phyloP scores from a whole-genome alignment of 2,888 invertebrate species.

The Agelastica alni region DNA sequence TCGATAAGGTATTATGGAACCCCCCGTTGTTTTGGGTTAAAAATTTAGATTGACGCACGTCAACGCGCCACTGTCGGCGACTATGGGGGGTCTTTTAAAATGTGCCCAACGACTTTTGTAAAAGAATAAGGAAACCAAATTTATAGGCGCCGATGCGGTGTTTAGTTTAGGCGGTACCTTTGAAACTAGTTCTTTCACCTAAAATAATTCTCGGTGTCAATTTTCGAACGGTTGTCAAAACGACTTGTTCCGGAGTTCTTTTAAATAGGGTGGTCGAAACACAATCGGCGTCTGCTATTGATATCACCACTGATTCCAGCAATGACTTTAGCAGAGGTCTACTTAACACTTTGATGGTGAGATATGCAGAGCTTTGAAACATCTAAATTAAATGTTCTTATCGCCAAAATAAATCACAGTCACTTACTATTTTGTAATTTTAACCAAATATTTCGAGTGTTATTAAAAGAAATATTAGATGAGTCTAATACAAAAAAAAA shows the following conservation, averaged over 20 bases:
- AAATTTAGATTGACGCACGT: constrained; percentile 23
- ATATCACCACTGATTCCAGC: too few species aligned
- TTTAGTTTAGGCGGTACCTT: constrained; percentile 14
- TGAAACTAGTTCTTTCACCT: constrained; percentile 11
- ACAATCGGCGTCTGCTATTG: too few species aligned
- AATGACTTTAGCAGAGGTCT: too few species aligned
- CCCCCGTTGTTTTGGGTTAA: constrained; percentile 17
- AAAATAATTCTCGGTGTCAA: constrained; percentile 5
- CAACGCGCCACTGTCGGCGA: constrained; percentile 22
- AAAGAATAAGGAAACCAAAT: constrained; percentile 18
- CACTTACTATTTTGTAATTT: too few species aligned
- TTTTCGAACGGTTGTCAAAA: constrained; percentile 18
- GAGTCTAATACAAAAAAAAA: too few species aligned
- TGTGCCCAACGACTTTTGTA: constrained; percentile 12
- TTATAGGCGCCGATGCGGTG: constrained; percentile 22
- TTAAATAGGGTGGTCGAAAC: too few species aligned
- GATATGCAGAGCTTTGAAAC: too few species aligned
- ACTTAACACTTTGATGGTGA: too few species aligned
- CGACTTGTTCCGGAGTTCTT: constrained; percentile 1
- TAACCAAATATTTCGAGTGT: too few species aligned
- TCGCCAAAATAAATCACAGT: too few species aligned
- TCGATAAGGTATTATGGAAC: constrained; percentile 13
- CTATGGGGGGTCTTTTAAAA: constrained; percentile 18
- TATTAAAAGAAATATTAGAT: too few species aligned
- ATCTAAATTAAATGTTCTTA: too few species aligned